Conservation (phyloP, 2,113 vertebrate genomes). For the Ploceus nigricollis region DNA sequence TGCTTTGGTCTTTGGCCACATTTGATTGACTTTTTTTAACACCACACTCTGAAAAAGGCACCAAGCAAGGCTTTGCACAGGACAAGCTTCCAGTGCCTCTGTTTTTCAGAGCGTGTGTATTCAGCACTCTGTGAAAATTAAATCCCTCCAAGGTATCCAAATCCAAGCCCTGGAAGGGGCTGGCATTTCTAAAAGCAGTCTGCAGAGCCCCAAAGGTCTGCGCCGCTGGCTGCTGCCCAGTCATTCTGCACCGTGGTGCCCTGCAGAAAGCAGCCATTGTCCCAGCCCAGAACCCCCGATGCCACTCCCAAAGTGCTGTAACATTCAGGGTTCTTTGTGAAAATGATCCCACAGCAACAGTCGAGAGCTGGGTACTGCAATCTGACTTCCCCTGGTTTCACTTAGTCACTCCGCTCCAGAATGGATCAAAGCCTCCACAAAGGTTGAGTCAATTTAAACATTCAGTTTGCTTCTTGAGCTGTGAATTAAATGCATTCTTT, state of each 20-base stretch:
- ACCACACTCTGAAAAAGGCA: background rate
- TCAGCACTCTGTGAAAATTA: background rate
- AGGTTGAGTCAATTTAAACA: slow-evolving; percentile 67
- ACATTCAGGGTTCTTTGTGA: background rate
- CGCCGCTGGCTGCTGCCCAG: background rate
- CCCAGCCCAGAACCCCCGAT: background rate
- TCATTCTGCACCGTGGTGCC: background rate
- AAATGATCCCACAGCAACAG: background rate
- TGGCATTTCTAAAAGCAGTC: background rate
- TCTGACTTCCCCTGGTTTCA: slow-evolving; percentile 42
- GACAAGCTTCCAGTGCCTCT: background rate
- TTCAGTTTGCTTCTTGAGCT: slow-evolving; percentile 55
- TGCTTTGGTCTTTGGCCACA: background rate
- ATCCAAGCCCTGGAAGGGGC: background rate
- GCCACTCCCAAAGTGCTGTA: slow-evolving; percentile 5
- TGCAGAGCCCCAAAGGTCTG: background rate
- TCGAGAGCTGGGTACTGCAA: background rate
- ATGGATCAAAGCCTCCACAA: slow-evolving; percentile 61
- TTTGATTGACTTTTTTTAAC: background rate
- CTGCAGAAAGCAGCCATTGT: slow-evolving; percentile 28
- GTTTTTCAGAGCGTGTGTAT: background rate
- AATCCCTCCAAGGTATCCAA: background rate
- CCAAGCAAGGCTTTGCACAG: background rate
- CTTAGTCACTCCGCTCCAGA: slow-evolving; percentile 51
- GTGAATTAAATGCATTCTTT: slow-evolving; percentile 67